Conservation (phyloP, 2,113 vertebrate species). For the Seriola quinqueradiata region DNA sequence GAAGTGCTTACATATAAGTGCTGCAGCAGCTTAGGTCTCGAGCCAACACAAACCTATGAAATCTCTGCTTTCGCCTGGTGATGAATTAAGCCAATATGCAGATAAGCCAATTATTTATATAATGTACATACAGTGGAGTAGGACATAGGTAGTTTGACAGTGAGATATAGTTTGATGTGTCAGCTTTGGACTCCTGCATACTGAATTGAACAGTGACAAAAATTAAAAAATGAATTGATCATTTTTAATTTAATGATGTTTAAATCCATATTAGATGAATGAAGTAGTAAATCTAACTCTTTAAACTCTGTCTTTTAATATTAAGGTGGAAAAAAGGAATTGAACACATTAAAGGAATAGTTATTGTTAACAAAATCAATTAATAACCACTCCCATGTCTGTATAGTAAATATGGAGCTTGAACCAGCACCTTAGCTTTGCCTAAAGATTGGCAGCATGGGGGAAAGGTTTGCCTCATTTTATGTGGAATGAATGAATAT, state of each 20-base stretch:
- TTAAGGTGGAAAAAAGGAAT: neutral
- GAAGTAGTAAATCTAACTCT: too few relatives aligned
- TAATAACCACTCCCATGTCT: too few relatives aligned
- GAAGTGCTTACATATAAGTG: constrained; percentile 2
- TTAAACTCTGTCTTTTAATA: neutral
- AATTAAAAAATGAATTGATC: neutral
- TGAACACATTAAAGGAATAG: too few relatives aligned
- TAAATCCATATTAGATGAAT: neutral
- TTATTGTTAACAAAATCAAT: too few relatives aligned
- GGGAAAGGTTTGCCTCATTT: too few relatives aligned
- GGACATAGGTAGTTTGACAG: neutral
- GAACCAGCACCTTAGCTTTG: too few relatives aligned
- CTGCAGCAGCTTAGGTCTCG: constrained; percentile 1
- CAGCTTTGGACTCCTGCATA: too few relatives aligned
- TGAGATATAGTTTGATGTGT: neutral
- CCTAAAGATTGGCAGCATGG: too few relatives aligned
- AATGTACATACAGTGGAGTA: neutral
- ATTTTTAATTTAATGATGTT: neutral
- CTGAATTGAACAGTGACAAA: neutral
- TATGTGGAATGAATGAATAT: too few relatives aligned
- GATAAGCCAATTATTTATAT: neutral
- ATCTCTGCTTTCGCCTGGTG: neutral
- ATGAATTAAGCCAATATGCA: neutral
- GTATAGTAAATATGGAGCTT: too few relatives aligned
- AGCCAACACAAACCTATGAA: constrained; percentile 5